phyloP scores from a whole-genome alignment of 2,113 vertebrate species.

The Atherinomorus stipes region DNA sequence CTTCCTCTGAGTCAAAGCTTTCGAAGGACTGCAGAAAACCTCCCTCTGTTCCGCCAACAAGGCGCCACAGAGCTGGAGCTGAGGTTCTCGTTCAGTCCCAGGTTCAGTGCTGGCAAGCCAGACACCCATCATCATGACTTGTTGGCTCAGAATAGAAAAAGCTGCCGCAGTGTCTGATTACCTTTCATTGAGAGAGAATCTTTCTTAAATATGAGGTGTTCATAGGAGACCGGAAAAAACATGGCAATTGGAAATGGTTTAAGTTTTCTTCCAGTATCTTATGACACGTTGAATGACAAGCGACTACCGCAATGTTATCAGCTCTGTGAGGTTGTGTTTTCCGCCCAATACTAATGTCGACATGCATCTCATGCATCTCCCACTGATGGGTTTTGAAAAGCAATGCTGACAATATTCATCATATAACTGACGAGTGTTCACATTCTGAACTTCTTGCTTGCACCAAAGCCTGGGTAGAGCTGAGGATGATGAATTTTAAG shows the following conservation, averaged over 20 bases:
- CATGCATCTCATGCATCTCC: not conserved
- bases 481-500: not conserved
- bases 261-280: conserved; percentile 41
- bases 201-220: conserved; percentile 52
- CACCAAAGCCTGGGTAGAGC: not conserved
- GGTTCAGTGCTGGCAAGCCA: conserved; percentile 51
- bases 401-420: not conserved
- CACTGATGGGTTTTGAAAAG: not conserved
- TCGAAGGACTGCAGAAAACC: conserved; percentile 23
- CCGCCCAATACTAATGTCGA: not conserved
- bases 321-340: not conserved
- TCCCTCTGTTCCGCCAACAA: conserved; percentile 39
- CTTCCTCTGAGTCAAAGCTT: conserved; percentile 36
- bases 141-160: conserved; percentile 40
- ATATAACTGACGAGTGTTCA: not conserved
- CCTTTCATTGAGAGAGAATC: conserved; percentile 52
- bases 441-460: not conserved
- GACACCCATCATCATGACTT: conserved; percentile 40
- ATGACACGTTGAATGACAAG: conserved; percentile 28
- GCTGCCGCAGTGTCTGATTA: conserved; percentile 58
- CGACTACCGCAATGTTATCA: not conserved
- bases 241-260: conserved; percentile 24
- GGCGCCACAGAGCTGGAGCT: conserved; percentile 45
- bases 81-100: conserved; percentile 36
- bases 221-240: conserved; percentile 39